Evolutionary conservation across 35 echinoderm and acorn worm species (phyloP).

Genomic region (Heliocidaris tuberculata): DNA sequence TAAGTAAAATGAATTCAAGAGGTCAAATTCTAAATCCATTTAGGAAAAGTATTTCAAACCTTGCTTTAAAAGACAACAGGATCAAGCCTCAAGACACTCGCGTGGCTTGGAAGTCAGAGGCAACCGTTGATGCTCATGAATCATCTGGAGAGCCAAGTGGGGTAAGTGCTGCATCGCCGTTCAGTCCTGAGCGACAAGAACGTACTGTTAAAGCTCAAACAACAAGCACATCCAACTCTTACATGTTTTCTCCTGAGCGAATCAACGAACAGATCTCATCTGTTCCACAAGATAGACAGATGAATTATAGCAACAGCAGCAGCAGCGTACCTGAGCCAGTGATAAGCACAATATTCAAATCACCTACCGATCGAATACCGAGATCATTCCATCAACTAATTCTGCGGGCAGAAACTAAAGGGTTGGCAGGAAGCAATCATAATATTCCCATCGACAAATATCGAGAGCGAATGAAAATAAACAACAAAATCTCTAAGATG

Average conservation of each 20-base stretch:
- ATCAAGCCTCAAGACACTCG: not conserved
- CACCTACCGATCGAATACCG: not conserved
- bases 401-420: not conserved
- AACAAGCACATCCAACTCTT: not conserved
- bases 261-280: not conserved
- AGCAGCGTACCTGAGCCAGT: not conserved
- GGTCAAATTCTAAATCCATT: not conserved
- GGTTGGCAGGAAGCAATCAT: not conserved
- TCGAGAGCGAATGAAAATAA: not conserved
- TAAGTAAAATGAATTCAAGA: not conserved
- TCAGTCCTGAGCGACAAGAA: not conserved
- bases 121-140: not conserved
- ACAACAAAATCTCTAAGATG: slow-evolving; percentile 29
- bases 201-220: not conserved
- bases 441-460: not conserved
- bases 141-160: not conserved
- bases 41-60: not conserved
- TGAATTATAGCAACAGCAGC: not conserved
- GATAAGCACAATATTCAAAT: not conserved
- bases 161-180: not conserved
- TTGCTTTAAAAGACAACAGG: not conserved
- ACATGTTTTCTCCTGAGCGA: not conserved
- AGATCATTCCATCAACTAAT: not conserved
- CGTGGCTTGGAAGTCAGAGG: not conserved
- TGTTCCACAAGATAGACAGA: not conserved